Evolutionary conservation across 2,113 vertebrate genomes (phyloP).

Genomic region (Microcebus jonahi): DNA sequence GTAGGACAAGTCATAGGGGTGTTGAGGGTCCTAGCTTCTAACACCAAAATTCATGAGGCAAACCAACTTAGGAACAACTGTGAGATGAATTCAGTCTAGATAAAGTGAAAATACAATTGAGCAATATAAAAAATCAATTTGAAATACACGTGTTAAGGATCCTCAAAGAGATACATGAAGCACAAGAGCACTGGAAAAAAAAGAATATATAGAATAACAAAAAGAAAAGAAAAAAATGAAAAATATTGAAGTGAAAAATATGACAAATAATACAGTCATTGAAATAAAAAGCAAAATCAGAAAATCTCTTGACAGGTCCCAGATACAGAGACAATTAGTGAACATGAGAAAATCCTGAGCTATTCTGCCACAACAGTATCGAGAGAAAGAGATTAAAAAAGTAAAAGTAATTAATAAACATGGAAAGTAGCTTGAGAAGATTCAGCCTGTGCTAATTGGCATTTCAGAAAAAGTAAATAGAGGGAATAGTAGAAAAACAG

Average conservation of each 20-base stretch:
- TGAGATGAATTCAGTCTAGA: neutral
- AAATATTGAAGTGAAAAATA: neutral
- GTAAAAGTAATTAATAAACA: neutral
- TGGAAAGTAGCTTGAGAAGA: neutral
- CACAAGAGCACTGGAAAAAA: neutral
- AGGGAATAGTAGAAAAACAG: neutral
- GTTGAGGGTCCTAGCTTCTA: too few relatives aligned
- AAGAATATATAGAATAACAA: neutral
- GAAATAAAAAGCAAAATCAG: neutral
- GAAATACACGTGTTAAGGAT: neutral
- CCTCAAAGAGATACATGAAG: neutral
- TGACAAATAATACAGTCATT: neutral
- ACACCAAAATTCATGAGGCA: neutral
- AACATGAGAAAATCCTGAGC: neutral
- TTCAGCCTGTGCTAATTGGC: neutral
- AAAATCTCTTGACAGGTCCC: neutral
- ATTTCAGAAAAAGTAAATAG: neutral
- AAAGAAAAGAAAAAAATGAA: neutral
- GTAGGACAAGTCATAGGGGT: too few relatives aligned
- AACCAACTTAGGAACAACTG: neutral
- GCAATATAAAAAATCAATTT: neutral
- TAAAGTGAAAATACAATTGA: slow-evolving; percentile 1
- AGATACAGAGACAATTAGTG: neutral
- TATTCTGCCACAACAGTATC: neutral
- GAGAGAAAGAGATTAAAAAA: neutral